Conservation (phyloP, 1,140 invertebrate species). For the Caenorhabditis briggsae region DNA sequence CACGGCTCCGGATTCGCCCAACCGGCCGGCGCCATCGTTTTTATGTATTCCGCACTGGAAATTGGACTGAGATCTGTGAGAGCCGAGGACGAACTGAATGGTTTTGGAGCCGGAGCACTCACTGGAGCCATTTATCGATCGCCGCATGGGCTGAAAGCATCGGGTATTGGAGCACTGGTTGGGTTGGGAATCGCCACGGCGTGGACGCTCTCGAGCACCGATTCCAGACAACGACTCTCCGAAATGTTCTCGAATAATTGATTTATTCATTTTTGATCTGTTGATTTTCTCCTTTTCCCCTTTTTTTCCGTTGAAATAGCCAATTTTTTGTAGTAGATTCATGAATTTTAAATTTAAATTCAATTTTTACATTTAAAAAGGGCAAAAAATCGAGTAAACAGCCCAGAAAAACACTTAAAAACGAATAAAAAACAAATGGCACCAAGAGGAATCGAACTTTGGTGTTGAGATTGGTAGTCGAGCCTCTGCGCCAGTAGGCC, state of each 20-base stretch:
- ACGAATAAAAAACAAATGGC: too few relatives aligned
- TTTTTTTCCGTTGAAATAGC: too few relatives aligned
- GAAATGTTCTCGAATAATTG: slow-evolving; percentile 59
- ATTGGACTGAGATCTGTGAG: slow-evolving; percentile 62
- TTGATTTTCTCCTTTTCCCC: too few relatives aligned
- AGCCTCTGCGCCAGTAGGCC: too few relatives aligned
- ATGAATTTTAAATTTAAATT: too few relatives aligned
- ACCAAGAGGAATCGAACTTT: too few relatives aligned
- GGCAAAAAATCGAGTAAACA: too few relatives aligned
- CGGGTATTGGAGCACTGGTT: slow-evolving; percentile 64
- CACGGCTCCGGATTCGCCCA: slow-evolving; percentile 69
- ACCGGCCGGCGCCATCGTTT: slow-evolving; percentile 62
- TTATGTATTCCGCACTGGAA: slow-evolving; percentile 65
- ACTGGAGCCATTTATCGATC: slow-evolving; percentile 67
- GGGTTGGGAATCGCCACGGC: slow-evolving; percentile 62
- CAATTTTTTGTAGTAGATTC: too few relatives aligned
- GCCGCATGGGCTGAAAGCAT: slow-evolving; percentile 66
- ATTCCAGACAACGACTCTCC: slow-evolving; percentile 60
- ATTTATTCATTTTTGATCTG: neutral
- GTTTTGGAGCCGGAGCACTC: slow-evolving; percentile 65
- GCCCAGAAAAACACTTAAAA: too few relatives aligned
- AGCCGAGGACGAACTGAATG: slow-evolving; percentile 67
- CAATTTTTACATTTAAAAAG: too few relatives aligned
- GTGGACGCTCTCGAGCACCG: slow-evolving; percentile 63
- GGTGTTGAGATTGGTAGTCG: too few relatives aligned